These are phyloP conservation scores for Fringilla coelebs DNA, from an alignment of 2,797 vertebrate genomes.

Conservation along the genomic window DNA sequence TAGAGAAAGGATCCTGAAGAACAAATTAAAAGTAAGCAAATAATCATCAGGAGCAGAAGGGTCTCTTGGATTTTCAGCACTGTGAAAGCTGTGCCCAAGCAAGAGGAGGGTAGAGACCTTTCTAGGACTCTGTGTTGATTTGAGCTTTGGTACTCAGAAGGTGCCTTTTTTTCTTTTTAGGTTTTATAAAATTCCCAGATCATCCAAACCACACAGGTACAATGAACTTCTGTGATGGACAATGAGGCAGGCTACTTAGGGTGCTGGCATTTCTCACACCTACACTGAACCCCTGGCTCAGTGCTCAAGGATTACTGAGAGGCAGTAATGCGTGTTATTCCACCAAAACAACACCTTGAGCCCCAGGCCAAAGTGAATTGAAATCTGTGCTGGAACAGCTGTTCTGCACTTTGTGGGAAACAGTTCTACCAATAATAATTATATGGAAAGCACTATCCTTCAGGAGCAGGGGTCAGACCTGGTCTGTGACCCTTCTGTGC, in stretches of 20 bases:
- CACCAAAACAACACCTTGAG: not conserved
- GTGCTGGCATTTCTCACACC: not conserved
- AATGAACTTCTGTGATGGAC: not conserved
- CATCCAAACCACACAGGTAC: not conserved
- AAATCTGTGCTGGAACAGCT: not conserved
- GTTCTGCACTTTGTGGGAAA: not conserved
- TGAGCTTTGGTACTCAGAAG: not conserved
- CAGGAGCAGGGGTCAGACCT: not conserved
- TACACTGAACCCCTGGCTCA: not conserved
- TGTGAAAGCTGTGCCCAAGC: not conserved
- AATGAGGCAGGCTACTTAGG: not conserved
- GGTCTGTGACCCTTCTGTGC: not conserved
- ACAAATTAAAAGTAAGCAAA: not conserved
- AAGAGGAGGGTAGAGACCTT: not conserved
- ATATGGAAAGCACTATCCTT: not conserved
- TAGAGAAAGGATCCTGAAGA: not conserved
- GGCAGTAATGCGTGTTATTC: not conserved
- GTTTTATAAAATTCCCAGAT: not conserved
- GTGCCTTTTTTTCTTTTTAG: not conserved
- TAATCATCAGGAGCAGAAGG: fast-evolving
- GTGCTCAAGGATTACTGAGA: not conserved
- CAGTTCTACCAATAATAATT: not conserved
- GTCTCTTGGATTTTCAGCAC: not conserved
- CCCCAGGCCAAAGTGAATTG: not conserved
- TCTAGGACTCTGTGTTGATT: not conserved